Conservation (phyloP, 2,888 invertebrate species). For the Pristionchus mayeri region DNA sequence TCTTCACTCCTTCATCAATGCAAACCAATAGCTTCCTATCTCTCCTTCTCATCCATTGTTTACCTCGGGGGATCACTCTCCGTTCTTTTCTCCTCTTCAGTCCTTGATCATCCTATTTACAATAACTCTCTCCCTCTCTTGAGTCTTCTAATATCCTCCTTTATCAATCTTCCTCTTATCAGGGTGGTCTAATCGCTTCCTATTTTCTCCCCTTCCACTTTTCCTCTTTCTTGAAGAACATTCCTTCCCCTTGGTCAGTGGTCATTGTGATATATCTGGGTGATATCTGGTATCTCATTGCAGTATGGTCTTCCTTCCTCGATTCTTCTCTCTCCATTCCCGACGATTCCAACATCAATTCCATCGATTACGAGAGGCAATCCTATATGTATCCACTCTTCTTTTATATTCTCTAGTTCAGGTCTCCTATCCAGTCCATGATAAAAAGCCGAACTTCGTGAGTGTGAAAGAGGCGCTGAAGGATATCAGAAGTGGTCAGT, state of each 20-base stretch:
- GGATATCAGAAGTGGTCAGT: conserved; percentile 61
- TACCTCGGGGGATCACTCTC: too few relatives aligned
- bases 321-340: not conserved
- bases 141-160: not conserved
- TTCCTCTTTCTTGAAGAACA: not conserved
- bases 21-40: not conserved
- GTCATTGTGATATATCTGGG: not conserved
- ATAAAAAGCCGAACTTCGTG: conserved; percentile 62
- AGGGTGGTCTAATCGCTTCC: conserved; percentile 25
- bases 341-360: conserved; percentile 25
- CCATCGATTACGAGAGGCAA: conserved; percentile 37
- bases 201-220: not conserved
- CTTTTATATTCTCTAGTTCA: conserved; percentile 36
- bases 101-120: not conserved
- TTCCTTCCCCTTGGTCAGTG: not conserved
- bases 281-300: too few relatives aligned
- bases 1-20: not conserved
- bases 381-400: not conserved
- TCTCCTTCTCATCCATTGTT: not conserved
- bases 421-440: conserved; percentile 63
- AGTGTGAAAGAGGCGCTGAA: conserved; percentile 64
- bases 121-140: not conserved
- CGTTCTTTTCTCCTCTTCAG: not conserved
- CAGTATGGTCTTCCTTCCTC: not conserved
- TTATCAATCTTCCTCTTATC: conserved; percentile 22